phyloP scores from a whole-genome alignment of 2,888 invertebrate species.

The Thymelicus acteon region DNA sequence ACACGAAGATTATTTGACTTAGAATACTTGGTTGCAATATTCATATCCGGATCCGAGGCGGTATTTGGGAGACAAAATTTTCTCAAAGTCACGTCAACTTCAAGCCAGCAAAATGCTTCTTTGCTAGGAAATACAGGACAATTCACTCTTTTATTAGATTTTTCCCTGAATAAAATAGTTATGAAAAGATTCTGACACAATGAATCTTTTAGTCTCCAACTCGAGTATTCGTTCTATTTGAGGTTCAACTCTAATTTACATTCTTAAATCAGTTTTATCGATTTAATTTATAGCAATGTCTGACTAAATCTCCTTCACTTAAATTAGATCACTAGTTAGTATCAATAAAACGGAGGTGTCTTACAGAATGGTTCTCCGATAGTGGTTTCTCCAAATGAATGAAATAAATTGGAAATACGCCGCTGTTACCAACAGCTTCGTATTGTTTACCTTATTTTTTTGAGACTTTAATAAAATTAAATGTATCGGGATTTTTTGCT shows the following conservation, averaged over 20 bases:
- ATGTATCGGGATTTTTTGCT: too few relatives aligned
- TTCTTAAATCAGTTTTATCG: neutral
- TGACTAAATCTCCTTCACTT: too few relatives aligned
- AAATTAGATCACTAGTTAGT: neutral
- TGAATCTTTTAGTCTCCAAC: neutral
- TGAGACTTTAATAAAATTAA: too few relatives aligned
- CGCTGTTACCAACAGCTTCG: neutral
- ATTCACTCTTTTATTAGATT: neutral
- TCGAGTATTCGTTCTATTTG: neutral
- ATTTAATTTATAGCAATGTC: too few relatives aligned
- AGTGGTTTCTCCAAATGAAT: slow-evolving; percentile 1
- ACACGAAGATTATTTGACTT: too few relatives aligned
- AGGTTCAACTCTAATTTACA: neutral
- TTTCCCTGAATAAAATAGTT: neutral
- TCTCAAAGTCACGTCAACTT: too few relatives aligned
- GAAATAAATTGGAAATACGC: slow-evolving; percentile 11
- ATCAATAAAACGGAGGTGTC: slow-evolving; percentile 1
- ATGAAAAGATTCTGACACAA: neutral
- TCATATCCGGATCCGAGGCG: too few relatives aligned
- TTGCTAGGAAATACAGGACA: neutral
- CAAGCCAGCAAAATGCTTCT: too few relatives aligned
- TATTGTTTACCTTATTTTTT: neutral
- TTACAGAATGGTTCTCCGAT: slow-evolving; percentile 1
- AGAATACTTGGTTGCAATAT: too few relatives aligned
- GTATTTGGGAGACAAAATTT: too few relatives aligned